Base-by-base conservation (phyloP, 2,888 invertebrate genomes). In the Ernsta delagoae region DNA sequence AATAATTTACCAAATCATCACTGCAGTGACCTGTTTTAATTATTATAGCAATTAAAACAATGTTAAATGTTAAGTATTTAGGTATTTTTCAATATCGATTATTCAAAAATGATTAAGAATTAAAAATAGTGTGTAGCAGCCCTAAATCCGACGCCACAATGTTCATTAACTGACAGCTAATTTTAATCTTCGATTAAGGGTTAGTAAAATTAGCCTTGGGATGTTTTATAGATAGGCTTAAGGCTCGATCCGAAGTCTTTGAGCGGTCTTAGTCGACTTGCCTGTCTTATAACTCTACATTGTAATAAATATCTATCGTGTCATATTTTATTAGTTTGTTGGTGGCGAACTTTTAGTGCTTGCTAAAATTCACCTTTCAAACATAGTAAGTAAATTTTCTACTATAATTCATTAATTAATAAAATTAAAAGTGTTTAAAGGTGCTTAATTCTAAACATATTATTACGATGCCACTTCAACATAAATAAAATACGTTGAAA, bases 171-270 rank as follows among this genome's bases (percentile, higher is more conserved):
- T 86, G 88, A 87, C 88, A 87, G 86, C 82, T 90, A 89, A 90
- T 91, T 90, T 90, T 89, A 91, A 87, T 88, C 86, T 85, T 87
- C 88, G 87, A 89, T 90, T 90, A 90, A 88, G 84, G 79, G 79
- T 83, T 86, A 86, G 79, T 86, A 82, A 88, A 87, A 88, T 87
- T 86, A 84, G 84, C 76, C 72, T 70, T 72, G 73, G 71, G 76
- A 71, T 73, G 65, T 71, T 68, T 74, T 72, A 74, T 72, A 70
- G 69, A 70, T 70, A 67, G 67, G 67, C 67, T 67, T 16, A 56
- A 67, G 67, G 67, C 61, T 16, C 56, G 36, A 61, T 59, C 24
- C 45, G 67, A 61, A 67, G 61, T 67, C 67, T 67, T 60, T 67
- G 41, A 67, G 16, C 36, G 36, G 48, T 39, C 36, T 56, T n/a